Evolutionary conservation across 1,140 invertebrate species (phyloP), one percentile per base, ranked within the genome.

Genomic region (Microplitis demolitor): DNA sequence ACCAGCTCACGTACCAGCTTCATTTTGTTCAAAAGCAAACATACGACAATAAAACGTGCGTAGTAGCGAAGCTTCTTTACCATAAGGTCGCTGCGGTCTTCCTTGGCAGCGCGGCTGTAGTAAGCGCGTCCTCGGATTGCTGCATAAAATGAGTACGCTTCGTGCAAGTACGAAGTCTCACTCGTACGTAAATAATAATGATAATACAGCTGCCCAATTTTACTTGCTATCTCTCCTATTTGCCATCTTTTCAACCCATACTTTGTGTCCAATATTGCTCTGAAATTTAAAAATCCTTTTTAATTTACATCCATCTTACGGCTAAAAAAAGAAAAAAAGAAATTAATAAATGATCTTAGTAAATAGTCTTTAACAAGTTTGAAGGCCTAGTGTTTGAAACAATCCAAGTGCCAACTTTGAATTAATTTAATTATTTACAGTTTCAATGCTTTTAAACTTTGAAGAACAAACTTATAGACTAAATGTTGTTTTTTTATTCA

Each of bases 121-220:
- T 99, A 99, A 3, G 94, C 95, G 79, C 97, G 88, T 62, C 95
- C 94, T 72, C 97, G 87, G 79, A 99, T 99, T 2, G 97, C 97
- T 34, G 95, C 94, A 88, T 99, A 99, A 87, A 99, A 99, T 34
- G 96, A 95, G 87, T 94, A 98, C 45, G 97, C 96, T 88, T 98
- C 97, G 84, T 96, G 96, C 74, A 99, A 89, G 87, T 98, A 98
- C 86, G 95, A 97, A 34, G 95, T 97, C 88, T 99, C 97, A 88
- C 96, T 98, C 69, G 97, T 98, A 83, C 96, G 89, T 79, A 98
- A 89, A 86, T 99, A 99, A 87, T 98, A 99, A 88, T 99, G 97
- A 85, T 99, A 99, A 88, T 99, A 99, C 16, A 99, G 92, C 88
- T 99, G 97, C 74, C 97, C 97, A 85, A 99, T 99, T 90, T 99